These are phyloP conservation scores for Philotrypesis tridentata DNA, from an alignment of 1,140 invertebrate species.

Conservation along the genomic window DNA sequence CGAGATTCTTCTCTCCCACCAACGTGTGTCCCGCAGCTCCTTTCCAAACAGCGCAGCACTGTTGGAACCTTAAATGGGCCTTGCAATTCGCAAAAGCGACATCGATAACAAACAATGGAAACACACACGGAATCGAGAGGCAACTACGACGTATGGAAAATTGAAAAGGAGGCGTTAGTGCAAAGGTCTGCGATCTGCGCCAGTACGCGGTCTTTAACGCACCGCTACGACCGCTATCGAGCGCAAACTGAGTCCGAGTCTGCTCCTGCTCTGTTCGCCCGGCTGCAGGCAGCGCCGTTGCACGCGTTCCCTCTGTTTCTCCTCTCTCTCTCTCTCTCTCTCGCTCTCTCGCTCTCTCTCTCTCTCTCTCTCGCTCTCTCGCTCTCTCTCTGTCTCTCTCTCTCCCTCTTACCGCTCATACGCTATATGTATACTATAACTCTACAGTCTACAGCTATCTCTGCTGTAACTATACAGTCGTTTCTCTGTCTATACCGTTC, in stretches of 20 bases:
- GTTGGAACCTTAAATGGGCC: too few species aligned
- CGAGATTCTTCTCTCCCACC: background rate
- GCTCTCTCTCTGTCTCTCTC: too few species aligned
- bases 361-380: too few species aligned
- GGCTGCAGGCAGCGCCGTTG: slow-evolving; percentile 10
- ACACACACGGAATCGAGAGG: too few species aligned
- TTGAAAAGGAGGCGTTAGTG: too few species aligned
- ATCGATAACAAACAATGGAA: background rate
- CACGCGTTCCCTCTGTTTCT: slow-evolving; percentile 8
- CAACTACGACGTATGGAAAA: too few species aligned
- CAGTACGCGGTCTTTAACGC: background rate
- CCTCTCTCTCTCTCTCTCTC: background rate
- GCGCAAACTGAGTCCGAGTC: slow-evolving; percentile 32
- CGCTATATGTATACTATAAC: too few species aligned
- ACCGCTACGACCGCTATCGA: slow-evolving; percentile 32
- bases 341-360: background rate
- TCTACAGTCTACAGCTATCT: too few species aligned
- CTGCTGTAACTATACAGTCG: too few species aligned
- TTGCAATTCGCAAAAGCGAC: background rate
- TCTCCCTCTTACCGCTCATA: too few species aligned
- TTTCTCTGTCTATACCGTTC: too few species aligned
- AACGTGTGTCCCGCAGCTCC: too few species aligned
- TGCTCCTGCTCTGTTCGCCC: background rate
- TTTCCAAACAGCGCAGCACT: background rate
- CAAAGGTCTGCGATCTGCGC: background rate